phyloP scores from a whole-genome alignment of 2,797 vertebrate species.

The Enteromius viviparus region DNA sequence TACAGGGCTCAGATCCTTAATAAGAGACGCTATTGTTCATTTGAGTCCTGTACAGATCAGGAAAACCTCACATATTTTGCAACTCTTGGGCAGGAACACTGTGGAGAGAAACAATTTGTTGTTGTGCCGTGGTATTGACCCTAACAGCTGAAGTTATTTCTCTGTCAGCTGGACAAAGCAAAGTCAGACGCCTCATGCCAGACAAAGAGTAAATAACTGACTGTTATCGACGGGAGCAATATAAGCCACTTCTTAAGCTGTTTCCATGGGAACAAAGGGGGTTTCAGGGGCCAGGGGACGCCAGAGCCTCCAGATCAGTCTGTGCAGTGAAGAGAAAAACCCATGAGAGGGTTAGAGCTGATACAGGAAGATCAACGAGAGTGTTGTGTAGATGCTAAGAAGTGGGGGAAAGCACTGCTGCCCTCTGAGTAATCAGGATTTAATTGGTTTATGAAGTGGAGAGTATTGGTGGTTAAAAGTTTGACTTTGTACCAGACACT shows the following conservation, averaged over 20 bases:
- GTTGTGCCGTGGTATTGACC: constrained; percentile 25
- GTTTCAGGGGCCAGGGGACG: constrained; percentile 43
- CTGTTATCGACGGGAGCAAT: constrained; percentile 60
- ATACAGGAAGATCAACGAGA: constrained; percentile 26
- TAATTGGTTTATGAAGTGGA: constrained; percentile 41
- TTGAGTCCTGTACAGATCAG: constrained; percentile 65
- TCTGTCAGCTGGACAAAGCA: constrained; percentile 39
- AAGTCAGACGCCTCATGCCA: constrained; percentile 41
- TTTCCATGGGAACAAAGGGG: constrained; percentile 62
- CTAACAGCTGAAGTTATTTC: constrained; percentile 34
- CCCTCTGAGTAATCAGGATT: constrained; percentile 39
- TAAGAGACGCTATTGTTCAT: constrained; percentile 72
- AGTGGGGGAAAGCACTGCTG: constrained; percentile 31
- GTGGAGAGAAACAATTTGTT: constrained; percentile 48
- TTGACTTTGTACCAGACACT: constrained; percentile 24
- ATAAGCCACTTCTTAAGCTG: constrained; percentile 63
- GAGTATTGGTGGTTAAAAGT: neutral
- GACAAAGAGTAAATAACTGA: constrained; percentile 57
- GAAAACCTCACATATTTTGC: constrained; percentile 45
- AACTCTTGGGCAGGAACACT: constrained; percentile 43
- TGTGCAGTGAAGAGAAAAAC: constrained; percentile 44
- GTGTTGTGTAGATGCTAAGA: constrained; percentile 27
- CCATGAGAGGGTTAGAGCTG: constrained; percentile 27
- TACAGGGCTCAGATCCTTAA: constrained; percentile 80
- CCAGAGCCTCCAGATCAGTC: constrained; percentile 54